Base-by-base conservation (phyloP, 2,797 vertebrate species). In the Neosalanx taihuensis region DNA sequence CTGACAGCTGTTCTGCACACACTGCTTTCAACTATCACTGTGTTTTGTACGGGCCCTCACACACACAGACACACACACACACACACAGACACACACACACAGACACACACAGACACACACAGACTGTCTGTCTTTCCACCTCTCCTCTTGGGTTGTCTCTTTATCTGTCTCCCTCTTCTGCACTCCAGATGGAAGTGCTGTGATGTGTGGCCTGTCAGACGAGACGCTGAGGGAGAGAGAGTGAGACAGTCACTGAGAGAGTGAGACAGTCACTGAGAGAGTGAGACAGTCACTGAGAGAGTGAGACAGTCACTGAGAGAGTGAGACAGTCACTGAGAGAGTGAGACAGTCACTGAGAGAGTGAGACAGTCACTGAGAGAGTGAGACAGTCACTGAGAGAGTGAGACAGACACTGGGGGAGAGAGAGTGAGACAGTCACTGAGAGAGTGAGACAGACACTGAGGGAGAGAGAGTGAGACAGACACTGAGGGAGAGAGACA, bases 1-100 rank as follows among this genome's bases (percentile, higher is more conserved):
- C 81, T 91, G 90, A 90, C 91, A 91, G 89, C 86, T 87, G 85
- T 79, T 89, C 88, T 78, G 83, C 85, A 85, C 76, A 68, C 79
- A 84, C 77, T 62, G 75, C 83, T 88, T 86, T 85, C 83, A 79
- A 29, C 56, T 75, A 41, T 56, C 49, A 53, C 65, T 1, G 30
- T 20, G 30, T 33, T 60, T 31, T 56, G 51, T 20, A 71, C 60
- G 64, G 29, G 33, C 57, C 20, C 64, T 17, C 67, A 20, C 59
- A 26, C 13, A 58, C 62, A 58, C 62, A 65, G 62, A 65, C 62
- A 72, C 30, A 57, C 46, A 72, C 61, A 23, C 61, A 72, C 30
- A 20, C 51, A 26, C 49, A 23, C 62, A 65, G 13, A 56, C 53
- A 56, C 53, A 56, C 49, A 67, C n/a, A 56, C 49, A 67, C 46